A percentile compares a stretch with the other conserved stretches of the same genome.
Conservation (phyloP, 1,140 invertebrate genomes). For the Ptiloglossa arizonensis region DNA sequence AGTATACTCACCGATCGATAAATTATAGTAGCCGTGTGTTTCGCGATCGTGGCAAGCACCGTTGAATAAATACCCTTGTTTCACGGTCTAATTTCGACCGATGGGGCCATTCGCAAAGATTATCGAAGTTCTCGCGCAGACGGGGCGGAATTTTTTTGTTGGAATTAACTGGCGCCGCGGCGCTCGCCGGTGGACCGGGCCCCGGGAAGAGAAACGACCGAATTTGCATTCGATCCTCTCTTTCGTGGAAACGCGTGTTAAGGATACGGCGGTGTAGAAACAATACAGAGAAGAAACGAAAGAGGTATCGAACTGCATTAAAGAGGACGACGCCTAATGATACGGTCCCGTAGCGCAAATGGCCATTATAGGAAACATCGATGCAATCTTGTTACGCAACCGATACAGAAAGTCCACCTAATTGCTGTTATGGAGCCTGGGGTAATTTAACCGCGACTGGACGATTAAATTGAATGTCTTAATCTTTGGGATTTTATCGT, state of each 20-base stretch:
- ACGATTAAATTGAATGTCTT: background rate
- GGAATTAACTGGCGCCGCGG: slow-evolving; percentile 51
- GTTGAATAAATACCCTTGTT: background rate
- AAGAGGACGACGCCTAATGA: slow-evolving; percentile 46
- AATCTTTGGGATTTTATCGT: too few species aligned
- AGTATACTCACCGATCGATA: background rate
- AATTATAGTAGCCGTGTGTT: background rate
- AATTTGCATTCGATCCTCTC: slow-evolving; percentile 53
- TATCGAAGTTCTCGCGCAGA: background rate
- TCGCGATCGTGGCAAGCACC: background rate
- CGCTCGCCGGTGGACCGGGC: slow-evolving; percentile 1
- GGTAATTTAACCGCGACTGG: background rate
- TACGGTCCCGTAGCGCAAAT: background rate
- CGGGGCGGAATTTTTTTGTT: slow-evolving; percentile 1
- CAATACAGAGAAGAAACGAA: background rate
- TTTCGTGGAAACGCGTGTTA: slow-evolving; percentile 46
- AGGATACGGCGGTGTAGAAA: slow-evolving; percentile 7
- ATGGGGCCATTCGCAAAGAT: slow-evolving; percentile 4
- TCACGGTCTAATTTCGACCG: slow-evolving; percentile 13
- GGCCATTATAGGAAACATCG: slow-evolving; percentile 7
- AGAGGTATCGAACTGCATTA: slow-evolving; percentile 56
- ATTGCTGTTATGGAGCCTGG: background rate
- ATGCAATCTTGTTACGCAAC: slow-evolving; percentile 3
- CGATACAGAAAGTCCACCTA: background rate
- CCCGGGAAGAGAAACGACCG: slow-evolving; percentile 28